Evolutionary conservation across 1,140 invertebrate genomes (phyloP).

Genomic region (Drosophila seguyi): DNA sequence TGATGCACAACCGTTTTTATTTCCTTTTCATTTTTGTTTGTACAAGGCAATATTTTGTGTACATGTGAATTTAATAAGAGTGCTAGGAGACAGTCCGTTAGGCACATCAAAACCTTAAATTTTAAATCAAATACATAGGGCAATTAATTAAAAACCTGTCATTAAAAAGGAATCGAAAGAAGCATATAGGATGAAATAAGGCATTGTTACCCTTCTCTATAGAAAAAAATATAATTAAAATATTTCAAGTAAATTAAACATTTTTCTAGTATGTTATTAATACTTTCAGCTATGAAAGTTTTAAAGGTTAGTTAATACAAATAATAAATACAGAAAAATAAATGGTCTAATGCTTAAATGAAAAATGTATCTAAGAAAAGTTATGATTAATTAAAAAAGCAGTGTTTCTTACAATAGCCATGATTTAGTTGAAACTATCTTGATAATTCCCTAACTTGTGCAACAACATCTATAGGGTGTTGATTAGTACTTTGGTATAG

Average conservation of each 20-base stretch:
- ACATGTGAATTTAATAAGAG: slow-evolving; percentile 17
- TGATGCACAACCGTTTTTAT: slow-evolving; percentile 40
- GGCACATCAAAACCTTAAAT: background rate
- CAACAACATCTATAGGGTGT: slow-evolving; percentile 9
- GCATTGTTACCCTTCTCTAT: background rate
- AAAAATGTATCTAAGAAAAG: background rate
- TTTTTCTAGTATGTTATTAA: background rate
- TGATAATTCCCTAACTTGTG: slow-evolving; percentile 3
- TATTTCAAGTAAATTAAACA: background rate
- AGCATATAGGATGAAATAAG: too few relatives aligned
- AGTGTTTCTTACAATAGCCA: background rate
- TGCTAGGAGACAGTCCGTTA: background rate
- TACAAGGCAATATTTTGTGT: slow-evolving; percentile 21
- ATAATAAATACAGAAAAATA: slow-evolving; percentile 13
- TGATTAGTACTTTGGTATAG: slow-evolving; percentile 20
- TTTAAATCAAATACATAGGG: background rate
- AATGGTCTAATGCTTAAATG: slow-evolving; percentile 1
- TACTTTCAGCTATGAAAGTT: background rate
- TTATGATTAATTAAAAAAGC: background rate
- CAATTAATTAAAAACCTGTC: background rate
- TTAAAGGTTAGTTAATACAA: slow-evolving; percentile 3
- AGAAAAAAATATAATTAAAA: background rate
- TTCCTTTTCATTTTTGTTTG: slow-evolving; percentile 12
- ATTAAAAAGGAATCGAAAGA: background rate
- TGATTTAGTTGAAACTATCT: background rate